Percentiles rank a stretch among this genome's conserved stretches.
These are phyloP conservation scores for Saturnia pavonia DNA, from an alignment of 2,888 invertebrate species.

Conservation along the genomic window DNA sequence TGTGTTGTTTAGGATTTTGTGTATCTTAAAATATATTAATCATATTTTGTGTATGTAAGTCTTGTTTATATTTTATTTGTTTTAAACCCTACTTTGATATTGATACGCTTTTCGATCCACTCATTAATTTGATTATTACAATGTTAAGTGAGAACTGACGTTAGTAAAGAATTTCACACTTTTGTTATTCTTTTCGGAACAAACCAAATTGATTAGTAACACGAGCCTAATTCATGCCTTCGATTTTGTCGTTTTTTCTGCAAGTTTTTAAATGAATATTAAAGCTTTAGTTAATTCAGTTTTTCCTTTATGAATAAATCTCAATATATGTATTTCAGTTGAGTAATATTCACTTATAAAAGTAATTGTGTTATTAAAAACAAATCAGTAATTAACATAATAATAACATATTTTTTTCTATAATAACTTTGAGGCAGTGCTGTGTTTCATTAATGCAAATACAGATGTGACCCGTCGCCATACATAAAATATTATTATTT, in stretches of 20 bases:
- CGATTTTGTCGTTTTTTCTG: background rate
- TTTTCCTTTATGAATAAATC: too few species aligned
- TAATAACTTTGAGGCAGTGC: too few species aligned
- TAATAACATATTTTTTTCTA: too few species aligned
- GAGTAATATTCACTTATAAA: too few species aligned
- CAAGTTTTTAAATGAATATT: too few species aligned
- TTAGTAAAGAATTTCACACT: background rate
- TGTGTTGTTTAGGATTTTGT: background rate
- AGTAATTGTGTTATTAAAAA: too few species aligned
- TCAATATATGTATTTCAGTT: too few species aligned
- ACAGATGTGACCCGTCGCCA: background rate
- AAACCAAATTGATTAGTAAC: background rate
- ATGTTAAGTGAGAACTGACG: background rate
- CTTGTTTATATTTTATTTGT: constrained; percentile 1
- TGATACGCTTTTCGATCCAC: background rate
- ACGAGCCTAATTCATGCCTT: background rate
- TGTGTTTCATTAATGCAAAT: background rate
- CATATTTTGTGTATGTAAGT: too few species aligned
- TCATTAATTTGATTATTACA: background rate
- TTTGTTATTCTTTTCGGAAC: background rate
- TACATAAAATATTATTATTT: background rate
- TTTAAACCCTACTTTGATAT: too few species aligned
- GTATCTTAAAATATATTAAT: too few species aligned
- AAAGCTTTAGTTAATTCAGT: too few species aligned
- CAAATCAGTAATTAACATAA: too few species aligned